Evolutionary conservation across 1,140 invertebrate genomes (phyloP), one percentile per base, ranked within the genome.

Genomic region (Drosophila elegans): DNA sequence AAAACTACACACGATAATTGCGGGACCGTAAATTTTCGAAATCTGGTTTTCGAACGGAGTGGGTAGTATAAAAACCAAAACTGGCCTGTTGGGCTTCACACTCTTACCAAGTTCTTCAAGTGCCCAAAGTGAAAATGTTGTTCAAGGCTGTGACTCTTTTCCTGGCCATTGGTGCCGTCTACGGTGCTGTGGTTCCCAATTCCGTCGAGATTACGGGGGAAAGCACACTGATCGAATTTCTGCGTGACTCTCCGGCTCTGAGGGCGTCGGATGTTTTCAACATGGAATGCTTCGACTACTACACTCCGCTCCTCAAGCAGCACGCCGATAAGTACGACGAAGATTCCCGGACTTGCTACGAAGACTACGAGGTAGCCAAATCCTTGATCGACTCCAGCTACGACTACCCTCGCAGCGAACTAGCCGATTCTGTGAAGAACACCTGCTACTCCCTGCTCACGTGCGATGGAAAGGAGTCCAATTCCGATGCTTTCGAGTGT

Each of bases 21-120:
- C 4, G 0, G 10, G n/a, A 52, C 52, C 36, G 3, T 68, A 68
- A 68, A 68, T 64, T 10, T 51, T 0, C 9, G n/a, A 34, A 51
- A 48, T 36, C 38, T 10, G 38, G 16, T 36, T 36, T 32, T 27
- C 5, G 13, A 42, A 21, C 42, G 27, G 13, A 2, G 7, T 10
- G 27, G 54, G 12, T 21, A 0, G 38, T 67, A 71, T 71, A 71
- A 71, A 71, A 71, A 29, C 12, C 41, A 41, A 10, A 13, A 13
- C 13, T n/a, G n/a, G 4, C 11, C 5, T 25, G 10, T 13, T 4
- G 3, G n/a, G 2, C 25, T n/a, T 10, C 51, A 34, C 21, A 44
- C 7, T 67, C 2, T 29, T 4, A 16, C 0, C 32, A 12, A 38
- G 41, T 39, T 42, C 4, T 11, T 38, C 21, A 21, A 38, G 34